phyloP scores from a whole-genome alignment of 2,113 vertebrate genomes.

The Mobula birostris region DNA sequence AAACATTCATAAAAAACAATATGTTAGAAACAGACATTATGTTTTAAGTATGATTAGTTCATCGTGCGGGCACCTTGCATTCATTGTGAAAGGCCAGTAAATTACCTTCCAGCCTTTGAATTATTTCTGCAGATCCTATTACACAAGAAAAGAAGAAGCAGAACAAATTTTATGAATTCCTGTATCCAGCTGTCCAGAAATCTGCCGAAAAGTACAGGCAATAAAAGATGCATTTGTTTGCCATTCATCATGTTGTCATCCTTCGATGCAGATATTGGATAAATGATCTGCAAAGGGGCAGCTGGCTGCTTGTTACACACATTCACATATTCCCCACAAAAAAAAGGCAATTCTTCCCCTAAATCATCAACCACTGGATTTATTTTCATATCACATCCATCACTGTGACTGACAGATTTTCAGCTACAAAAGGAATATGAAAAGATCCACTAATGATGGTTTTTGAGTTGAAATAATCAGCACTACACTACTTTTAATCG shows the following conservation, averaged over 20 bases:
- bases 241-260: constrained; percentile 51
- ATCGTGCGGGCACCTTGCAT: constrained; percentile 70
- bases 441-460: constrained; percentile 31
- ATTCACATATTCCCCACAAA: constrained; percentile 38
- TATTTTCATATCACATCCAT: constrained; percentile 38
- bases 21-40: constrained; percentile 76
- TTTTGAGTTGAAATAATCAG: constrained; percentile 13
- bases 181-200: constrained; percentile 61
- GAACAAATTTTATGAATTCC: constrained; percentile 69
- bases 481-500: constrained; percentile 21
- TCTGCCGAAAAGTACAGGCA: constrained; percentile 51
- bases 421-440: constrained; percentile 13
- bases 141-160: constrained; percentile 63
- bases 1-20: constrained; percentile 16
- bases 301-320: constrained; percentile 37
- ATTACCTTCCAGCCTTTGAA: constrained; percentile 78
- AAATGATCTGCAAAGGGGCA: constrained; percentile 40
- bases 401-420: constrained; percentile 36
- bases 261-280: constrained; percentile 44
- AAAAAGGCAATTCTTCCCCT: constrained; percentile 37
- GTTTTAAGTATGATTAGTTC: constrained; percentile 81
- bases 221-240: constrained; percentile 56
- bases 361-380: constrained; percentile 37
- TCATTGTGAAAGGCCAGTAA: constrained; percentile 70
- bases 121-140: constrained; percentile 81